These are phyloP conservation scores for Aphelocoma coerulescens DNA, from an alignment of 2,113 vertebrate genomes.

Conservation along the genomic window DNA sequence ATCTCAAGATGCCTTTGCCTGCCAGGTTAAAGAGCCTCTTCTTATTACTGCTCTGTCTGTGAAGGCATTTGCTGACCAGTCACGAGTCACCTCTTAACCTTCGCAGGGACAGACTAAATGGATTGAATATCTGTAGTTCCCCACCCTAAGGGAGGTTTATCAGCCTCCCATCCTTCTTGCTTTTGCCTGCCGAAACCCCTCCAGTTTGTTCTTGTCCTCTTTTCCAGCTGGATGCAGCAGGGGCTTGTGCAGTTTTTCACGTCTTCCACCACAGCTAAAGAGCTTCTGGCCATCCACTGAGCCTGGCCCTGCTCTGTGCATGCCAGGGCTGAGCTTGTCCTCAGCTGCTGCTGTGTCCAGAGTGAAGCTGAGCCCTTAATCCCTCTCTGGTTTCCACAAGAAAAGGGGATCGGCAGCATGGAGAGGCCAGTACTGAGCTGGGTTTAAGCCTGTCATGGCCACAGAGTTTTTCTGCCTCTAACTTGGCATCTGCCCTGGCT, in stretches of 20 bases:
- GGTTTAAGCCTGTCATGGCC: neutral
- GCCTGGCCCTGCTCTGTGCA: neutral
- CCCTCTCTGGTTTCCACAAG: neutral
- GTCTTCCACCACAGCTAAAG: neutral
- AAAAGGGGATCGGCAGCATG: neutral
- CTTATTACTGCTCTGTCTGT: neutral
- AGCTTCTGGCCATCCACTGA: neutral
- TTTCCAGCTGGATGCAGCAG: neutral
- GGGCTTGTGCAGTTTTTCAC: neutral
- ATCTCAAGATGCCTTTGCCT: neutral
- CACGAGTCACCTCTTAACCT: neutral
- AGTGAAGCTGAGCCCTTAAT: neutral
- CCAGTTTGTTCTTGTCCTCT: neutral
- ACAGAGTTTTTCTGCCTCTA: neutral
- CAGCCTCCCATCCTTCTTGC: neutral
- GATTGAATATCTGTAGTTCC: neutral
- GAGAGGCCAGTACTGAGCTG: neutral
- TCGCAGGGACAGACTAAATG: neutral
- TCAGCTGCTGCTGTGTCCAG: neutral
- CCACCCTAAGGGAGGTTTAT: neutral
- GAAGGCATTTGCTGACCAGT: neutral
- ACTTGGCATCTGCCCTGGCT: neutral
- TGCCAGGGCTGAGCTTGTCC: neutral
- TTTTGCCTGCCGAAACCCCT: neutral
- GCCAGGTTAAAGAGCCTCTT: neutral